A percentile compares a stretch with the other conserved stretches of the same genome.
These are phyloP conservation scores for Clytia hemisphaerica DNA, from an alignment of 30 jellyfish, hydroid and myxozoan genomes.

Conservation along the genomic window DNA sequence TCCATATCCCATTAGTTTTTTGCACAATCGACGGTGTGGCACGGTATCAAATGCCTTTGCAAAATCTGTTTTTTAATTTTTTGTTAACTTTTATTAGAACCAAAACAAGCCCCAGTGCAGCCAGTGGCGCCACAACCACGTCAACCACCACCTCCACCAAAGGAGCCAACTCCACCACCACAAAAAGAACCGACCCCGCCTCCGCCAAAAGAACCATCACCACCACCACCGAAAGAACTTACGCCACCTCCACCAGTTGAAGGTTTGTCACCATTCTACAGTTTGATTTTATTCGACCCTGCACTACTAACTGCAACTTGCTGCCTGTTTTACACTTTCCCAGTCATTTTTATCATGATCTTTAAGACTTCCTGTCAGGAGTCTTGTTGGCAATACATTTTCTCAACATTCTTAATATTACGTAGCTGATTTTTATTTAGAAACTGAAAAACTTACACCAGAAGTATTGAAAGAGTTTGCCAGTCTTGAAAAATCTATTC, in stretches of 20 bases:
- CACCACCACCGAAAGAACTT: conserved; percentile 6
- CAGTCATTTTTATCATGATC: too few relatives aligned
- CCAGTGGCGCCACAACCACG: conserved; percentile 25
- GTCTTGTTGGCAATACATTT: neutral
- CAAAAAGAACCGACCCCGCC: neutral
- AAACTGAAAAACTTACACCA: conserved; percentile 23
- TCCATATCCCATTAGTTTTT: too few relatives aligned
- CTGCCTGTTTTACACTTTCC: too few relatives aligned
- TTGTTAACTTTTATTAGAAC: neutral
- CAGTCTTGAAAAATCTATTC: conserved; percentile 33
- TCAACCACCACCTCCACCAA: conserved; percentile 36
- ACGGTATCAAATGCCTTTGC: too few relatives aligned
- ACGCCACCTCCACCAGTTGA: conserved; percentile 1
- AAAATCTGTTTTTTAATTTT: too few relatives aligned
- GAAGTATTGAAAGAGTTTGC: conserved; percentile 43
- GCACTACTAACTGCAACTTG: too few relatives aligned
- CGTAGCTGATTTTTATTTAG: neutral
- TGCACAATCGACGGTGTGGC: too few relatives aligned
- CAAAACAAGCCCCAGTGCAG: conserved; percentile 30
- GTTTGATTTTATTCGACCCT: too few relatives aligned
- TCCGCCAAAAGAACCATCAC: conserved; percentile 41
- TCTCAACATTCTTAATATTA: neutral
- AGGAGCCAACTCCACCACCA: conserved; percentile 15
- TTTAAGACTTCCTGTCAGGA: too few relatives aligned
- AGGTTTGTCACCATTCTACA: too few relatives aligned